Evolutionary conservation across 2,797 vertebrate genomes (phyloP), one percentile per base, ranked within the genome.

Genomic region (Chelon auratus): DNA sequence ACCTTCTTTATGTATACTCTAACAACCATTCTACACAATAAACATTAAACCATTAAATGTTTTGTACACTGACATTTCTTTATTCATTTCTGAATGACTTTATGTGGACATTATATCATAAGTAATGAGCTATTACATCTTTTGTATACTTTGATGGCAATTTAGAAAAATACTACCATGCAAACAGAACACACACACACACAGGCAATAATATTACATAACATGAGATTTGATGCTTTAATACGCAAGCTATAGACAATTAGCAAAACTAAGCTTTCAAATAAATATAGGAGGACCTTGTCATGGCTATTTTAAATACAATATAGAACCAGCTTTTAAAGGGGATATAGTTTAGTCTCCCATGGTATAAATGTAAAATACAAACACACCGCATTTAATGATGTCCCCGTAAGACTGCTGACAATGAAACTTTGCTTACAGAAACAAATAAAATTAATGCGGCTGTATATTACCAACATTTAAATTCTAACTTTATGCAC

Each of bases 361-460:
- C 5, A 60, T 68, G 59, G 60, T 68, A 69, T 68, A 71, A 82
- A 87, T 69, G 51, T 82, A 52, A 22, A 77, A 68, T 18, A 53
- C 52, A 72, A 62, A 77, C 50, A 75, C 37, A 58, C 42, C 53
- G 72, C 51, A 76, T 75, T 74, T 79, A 78, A 83, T 86, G 45
- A 80, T 68, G 60, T 62, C 37, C 3, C 66, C 55, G 62, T 39
- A 78, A 69, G 52, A 72, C 39, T 87, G 84, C 84, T 89, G 80
- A 90, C 82, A 85, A 76, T 72, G 67, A 83, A 64, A 77, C 24
- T 67, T 84, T 43, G 53, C 68, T 78, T 47, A 45, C 40, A 86
- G 57, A 86, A 85, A 85, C 75, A 84, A 82, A 87, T 68, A 71
- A 54, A 83, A 73, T 73, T 39, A 83, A 79, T 76, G 63, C 54